Conservation (phyloP, 2,888 invertebrate genomes). For the Arrhopalites spinosus region DNA sequence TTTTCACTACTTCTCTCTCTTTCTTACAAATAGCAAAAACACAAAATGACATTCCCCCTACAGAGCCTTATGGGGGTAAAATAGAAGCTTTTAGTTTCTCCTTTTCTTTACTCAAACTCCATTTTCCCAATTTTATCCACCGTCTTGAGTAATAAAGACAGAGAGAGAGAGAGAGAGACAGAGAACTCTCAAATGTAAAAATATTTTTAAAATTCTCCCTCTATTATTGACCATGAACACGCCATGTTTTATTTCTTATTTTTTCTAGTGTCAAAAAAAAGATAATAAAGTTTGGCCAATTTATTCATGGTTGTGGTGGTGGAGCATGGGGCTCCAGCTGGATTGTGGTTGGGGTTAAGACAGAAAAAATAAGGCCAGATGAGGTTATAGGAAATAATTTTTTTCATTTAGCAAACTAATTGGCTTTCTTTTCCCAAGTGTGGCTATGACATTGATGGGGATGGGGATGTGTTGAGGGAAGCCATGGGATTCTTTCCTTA, state of each 20-base stretch:
- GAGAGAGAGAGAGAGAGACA: background rate
- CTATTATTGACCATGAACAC: background rate
- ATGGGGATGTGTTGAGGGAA: background rate
- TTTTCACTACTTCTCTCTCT: background rate
- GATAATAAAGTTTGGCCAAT: too few relatives aligned
- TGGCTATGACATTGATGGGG: slow-evolving; percentile 25
- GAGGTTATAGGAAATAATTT: slow-evolving; percentile 16
- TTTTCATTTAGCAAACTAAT: slow-evolving; percentile 30
- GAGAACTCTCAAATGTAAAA: too few relatives aligned
- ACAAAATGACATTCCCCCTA: slow-evolving; percentile 24
- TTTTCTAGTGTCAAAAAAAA: too few relatives aligned
- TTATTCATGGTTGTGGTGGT: background rate
- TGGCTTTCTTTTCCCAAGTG: slow-evolving; percentile 33
- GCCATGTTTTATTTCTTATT: background rate
- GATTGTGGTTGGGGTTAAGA: background rate
- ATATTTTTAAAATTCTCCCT: background rate
- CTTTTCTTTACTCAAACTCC: background rate
- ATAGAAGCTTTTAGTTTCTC: background rate
- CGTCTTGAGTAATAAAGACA: background rate
- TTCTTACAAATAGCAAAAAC: slow-evolving; percentile 5
- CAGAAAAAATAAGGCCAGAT: background rate
- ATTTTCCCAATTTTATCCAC: background rate
- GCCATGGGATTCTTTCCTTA: background rate
- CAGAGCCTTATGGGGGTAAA: background rate
- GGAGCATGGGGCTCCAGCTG: background rate